Evolutionary conservation across 30 jellyfish, hydroid and myxozoan genomes (phyloP), one percentile per base, ranked within the genome.

Genomic region (Rhopilema esculentum): DNA sequence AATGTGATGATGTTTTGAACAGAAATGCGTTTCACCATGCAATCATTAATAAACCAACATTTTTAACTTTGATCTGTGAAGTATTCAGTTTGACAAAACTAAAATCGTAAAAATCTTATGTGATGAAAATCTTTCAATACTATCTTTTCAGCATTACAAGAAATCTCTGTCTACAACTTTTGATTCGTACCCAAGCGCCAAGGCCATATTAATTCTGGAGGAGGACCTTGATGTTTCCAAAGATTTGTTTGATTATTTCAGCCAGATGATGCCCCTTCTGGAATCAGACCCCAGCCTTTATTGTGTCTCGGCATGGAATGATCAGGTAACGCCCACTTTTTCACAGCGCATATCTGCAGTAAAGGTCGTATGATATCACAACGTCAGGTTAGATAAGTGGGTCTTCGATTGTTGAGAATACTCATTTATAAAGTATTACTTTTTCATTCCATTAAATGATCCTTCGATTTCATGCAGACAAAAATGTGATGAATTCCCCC

Each of bases 271-370:
- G 68, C 98, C 98, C 26, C 89, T 92, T 20, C 92, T 90, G 29
- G 87, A 81, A 61, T 49, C 70, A 1, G 98, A 96, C 72, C 92
- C 96, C 53, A 75, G 94, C 71, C 77, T 90, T 62, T 96, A 91
- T 67, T 96, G 99, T 75, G 89, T 96, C 16, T 96, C 99, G 18
- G 99, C 99, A 18, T 96, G 99, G 99, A 96, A 96, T 88, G 99
- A 96, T 72, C 98, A 96, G 94, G 99, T 96, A 49, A 40, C n/a
- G n/a, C n/a, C n/a, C n/a, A n/a, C n/a, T n/a, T n/a, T n/a, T n/a
- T n/a, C n/a, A n/a, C n/a, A n/a, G n/a, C n/a, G n/a, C n/a, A n/a
- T n/a, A n/a, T n/a, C n/a, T n/a, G n/a, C n/a, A n/a, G n/a, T n/a
- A n/a, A n/a, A n/a, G n/a, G n/a, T n/a, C n/a, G n/a, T n/a, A n/a